A percentile compares a stretch with the other conserved stretches of the same genome.
Evolutionary conservation across 1,140 invertebrate species (phyloP).

Genomic region (Nasonia longicornis): DNA sequence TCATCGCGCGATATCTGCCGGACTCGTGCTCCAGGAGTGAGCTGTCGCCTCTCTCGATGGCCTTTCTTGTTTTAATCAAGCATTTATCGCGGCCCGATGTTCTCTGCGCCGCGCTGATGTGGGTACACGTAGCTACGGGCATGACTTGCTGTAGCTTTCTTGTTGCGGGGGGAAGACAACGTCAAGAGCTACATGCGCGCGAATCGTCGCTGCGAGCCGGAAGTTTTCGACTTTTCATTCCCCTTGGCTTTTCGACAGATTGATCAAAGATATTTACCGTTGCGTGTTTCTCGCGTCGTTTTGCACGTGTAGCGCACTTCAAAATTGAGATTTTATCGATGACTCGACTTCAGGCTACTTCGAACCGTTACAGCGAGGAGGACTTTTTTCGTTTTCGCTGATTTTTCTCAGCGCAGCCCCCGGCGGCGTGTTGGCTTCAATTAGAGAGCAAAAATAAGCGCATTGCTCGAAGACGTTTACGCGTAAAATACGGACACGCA

Average conservation of each 20-base stretch:
- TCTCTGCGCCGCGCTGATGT: too few species aligned
- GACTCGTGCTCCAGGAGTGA: constrained; percentile 22
- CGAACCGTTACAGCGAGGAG: background rate
- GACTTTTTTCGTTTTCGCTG: background rate
- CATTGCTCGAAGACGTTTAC: background rate
- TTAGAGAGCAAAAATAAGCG: background rate
- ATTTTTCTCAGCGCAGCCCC: background rate
- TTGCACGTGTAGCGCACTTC: background rate
- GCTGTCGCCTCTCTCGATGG: background rate
- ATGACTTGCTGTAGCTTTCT: too few species aligned
- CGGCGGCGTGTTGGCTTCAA: background rate
- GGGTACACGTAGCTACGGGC: too few species aligned
- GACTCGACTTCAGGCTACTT: background rate
- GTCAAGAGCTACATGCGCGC: too few species aligned
- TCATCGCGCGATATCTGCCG: constrained; percentile 31
- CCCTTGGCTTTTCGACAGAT: background rate
- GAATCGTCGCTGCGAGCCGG: too few species aligned
- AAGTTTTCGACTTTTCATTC: too few species aligned
- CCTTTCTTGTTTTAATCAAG: constrained; percentile 21
- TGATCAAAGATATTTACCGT: background rate
- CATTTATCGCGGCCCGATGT: background rate
- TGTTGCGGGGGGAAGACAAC: too few species aligned
- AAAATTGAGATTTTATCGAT: constrained; percentile 1
- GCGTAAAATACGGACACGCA: background rate
- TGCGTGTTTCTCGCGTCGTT: background rate